These are phyloP conservation scores for Lutraria rhynchaena DNA, from an alignment of 1,140 invertebrate species.

Conservation along the genomic window DNA sequence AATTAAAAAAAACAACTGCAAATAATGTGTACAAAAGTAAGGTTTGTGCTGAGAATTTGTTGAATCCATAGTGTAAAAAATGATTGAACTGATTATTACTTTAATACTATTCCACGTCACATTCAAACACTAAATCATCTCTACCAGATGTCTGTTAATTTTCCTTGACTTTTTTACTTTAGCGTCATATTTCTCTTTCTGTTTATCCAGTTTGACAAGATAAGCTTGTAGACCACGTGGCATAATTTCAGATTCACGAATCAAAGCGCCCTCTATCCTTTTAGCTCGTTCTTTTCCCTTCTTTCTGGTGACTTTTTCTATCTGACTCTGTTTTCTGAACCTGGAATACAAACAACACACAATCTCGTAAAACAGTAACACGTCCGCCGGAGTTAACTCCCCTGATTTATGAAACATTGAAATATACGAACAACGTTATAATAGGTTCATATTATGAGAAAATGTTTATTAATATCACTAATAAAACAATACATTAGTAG, in stretches of 20 bases:
- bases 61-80: too few relatives aligned
- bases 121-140: too few relatives aligned
- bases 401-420: background rate
- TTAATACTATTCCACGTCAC: too few relatives aligned
- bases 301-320: constrained; percentile 14
- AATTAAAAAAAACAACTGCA: too few relatives aligned
- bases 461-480: too few relatives aligned
- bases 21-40: too few relatives aligned
- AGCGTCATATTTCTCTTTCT: constrained; percentile 30
- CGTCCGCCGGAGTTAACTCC: background rate
- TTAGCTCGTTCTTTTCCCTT: constrained; percentile 17
- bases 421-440: background rate
- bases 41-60: too few relatives aligned
- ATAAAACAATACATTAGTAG: too few relatives aligned
- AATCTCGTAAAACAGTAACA: background rate
- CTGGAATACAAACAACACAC: background rate
- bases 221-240: constrained; percentile 27
- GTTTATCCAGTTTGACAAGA: constrained; percentile 4
- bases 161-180: background rate
- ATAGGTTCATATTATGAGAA: background rate
- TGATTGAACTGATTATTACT: too few relatives aligned
- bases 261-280: constrained; percentile 4
- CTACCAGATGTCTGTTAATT: too few relatives aligned
- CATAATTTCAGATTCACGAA: constrained; percentile 15
- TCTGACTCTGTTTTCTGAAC: constrained; percentile 18